phyloP scores from a whole-genome alignment of 2,797 vertebrate genomes.

The Chelonia mydas region DNA sequence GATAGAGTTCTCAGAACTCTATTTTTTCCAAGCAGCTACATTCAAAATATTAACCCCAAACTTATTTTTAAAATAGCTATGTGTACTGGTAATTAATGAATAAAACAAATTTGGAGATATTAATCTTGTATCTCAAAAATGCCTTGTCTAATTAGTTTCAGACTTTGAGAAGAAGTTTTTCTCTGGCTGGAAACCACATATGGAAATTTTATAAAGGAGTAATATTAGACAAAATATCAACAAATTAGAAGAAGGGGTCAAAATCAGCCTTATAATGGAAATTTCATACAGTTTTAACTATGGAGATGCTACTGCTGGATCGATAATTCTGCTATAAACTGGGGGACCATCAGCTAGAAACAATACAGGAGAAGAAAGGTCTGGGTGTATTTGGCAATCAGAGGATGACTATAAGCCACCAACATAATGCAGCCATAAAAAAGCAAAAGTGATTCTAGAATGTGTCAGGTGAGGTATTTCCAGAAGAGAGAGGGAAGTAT shows the following conservation, averaged over 20 bases:
- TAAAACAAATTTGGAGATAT: too few relatives aligned
- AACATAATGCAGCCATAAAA: too few relatives aligned
- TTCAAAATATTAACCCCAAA: background rate
- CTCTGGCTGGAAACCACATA: background rate
- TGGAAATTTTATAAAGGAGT: background rate
- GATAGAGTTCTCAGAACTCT: background rate
- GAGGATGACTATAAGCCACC: too few relatives aligned
- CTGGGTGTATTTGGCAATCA: too few relatives aligned
- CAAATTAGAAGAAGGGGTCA: background rate
- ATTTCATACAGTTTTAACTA: background rate
- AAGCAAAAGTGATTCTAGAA: too few relatives aligned
- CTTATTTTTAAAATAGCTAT: background rate
- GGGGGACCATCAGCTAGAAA: too few relatives aligned
- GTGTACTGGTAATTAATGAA: background rate
- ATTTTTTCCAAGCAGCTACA: background rate
- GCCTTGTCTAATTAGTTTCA: background rate
- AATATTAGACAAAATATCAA: background rate
- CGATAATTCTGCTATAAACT: too few relatives aligned
- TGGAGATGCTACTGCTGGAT: too few relatives aligned
- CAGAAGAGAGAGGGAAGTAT: too few relatives aligned
- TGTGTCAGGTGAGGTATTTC: too few relatives aligned
- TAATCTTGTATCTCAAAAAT: background rate
- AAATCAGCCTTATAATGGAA: background rate
- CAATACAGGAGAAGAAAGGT: too few relatives aligned
- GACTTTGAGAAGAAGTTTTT: background rate